Percentiles rank a stretch among this genome's conserved stretches.
These are phyloP conservation scores for Megaleporinus macrocephalus DNA, from an alignment of 2,113 vertebrate species.

Conservation along the genomic window DNA sequence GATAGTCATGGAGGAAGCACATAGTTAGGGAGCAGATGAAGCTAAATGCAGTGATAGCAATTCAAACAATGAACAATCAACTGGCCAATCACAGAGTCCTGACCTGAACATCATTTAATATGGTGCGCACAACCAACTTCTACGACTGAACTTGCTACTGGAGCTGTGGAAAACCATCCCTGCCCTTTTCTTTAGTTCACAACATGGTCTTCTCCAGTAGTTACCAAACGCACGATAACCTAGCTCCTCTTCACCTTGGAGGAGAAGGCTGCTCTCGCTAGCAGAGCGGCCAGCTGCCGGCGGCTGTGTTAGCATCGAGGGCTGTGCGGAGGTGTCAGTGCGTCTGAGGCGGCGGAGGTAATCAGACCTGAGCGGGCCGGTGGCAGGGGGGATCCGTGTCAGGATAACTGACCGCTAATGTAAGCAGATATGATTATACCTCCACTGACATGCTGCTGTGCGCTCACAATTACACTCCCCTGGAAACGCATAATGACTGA, in stretches of 20 bases:
- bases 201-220: too few relatives aligned
- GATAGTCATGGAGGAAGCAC: too few relatives aligned
- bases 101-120: too few relatives aligned
- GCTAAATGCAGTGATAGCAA: too few relatives aligned
- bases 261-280: not conserved
- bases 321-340: conserved; percentile 12
- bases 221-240: too few relatives aligned
- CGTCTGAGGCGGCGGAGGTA: conserved; percentile 71
- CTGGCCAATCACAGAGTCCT: too few relatives aligned
- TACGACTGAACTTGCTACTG: too few relatives aligned
- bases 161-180: too few relatives aligned
- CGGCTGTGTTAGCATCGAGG: not conserved
- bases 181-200: too few relatives aligned
- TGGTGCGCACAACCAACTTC: too few relatives aligned
- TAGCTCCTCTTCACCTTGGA: not conserved
- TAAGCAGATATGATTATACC: conserved; percentile 81
- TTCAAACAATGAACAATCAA: too few relatives aligned
- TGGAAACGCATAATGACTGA: conserved; percentile 80
- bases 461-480: conserved; percentile 69
- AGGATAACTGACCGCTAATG: conserved; percentile 75
- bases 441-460: conserved; percentile 72
- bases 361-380: conserved; percentile 72
- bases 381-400: conserved; percentile 57
- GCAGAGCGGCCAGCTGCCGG: not conserved
- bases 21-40: too few relatives aligned